Conservation (phyloP, 2,113 vertebrate species). For the Melozone crissalis region DNA sequence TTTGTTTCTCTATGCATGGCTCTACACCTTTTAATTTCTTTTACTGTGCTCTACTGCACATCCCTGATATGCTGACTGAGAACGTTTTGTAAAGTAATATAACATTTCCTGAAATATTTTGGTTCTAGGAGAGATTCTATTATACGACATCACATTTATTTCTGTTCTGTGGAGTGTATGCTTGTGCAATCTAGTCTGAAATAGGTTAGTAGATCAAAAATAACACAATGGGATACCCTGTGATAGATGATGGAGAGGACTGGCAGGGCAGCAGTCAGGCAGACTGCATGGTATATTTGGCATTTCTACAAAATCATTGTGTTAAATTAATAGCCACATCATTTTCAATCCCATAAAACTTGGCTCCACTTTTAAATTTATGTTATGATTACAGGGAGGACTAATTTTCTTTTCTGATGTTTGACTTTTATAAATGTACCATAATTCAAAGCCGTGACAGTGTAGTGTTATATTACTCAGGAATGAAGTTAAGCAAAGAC, state of each 20-base stretch:
- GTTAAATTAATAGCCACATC: neutral
- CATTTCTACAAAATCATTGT: neutral
- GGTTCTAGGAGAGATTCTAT: neutral
- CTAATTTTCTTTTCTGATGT: constrained; percentile 24
- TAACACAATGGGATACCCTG: neutral
- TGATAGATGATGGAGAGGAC: neutral
- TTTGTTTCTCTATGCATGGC: neutral
- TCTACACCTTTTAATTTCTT: neutral
- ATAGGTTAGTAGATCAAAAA: neutral
- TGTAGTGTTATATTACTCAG: neutral
- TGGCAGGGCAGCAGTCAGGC: neutral
- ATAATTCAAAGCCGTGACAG: neutral
- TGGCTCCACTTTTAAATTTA: neutral
- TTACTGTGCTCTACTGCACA: neutral
- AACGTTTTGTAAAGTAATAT: neutral
- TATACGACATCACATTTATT: neutral
- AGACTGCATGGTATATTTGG: neutral
- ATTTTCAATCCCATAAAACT: neutral
- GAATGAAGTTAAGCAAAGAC: neutral
- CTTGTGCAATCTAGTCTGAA: neutral
- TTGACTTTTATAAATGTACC: neutral
- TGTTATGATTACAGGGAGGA: neutral
- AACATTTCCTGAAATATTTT: neutral
- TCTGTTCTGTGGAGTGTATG: neutral
- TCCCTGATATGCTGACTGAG: neutral